Base-by-base conservation (phyloP, 2,113 vertebrate genomes). In the Corvus hawaiiensis region DNA sequence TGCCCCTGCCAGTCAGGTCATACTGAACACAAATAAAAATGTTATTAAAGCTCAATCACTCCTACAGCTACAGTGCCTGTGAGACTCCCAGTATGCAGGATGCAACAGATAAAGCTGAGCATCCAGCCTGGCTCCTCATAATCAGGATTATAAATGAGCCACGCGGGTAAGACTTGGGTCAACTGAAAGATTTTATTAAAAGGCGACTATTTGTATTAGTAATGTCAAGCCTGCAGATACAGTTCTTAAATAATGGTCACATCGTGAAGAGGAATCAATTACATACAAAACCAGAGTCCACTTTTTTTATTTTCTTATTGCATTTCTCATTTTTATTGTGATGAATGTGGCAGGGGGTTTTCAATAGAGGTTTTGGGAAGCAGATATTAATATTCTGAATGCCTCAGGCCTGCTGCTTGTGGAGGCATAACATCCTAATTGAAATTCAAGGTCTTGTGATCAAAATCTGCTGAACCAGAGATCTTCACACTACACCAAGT, bases 381-480 rank as follows among this genome's bases (percentile, higher is more conserved):
- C 33, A 62, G 82, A 52, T 88, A 75, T 88, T 77, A 80, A 86
- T 86, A 93, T 91, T 90, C 85, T 67, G 55, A 62, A 32, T 84
- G n/a, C 39, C 27, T 87, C 63, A 80, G 51, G 84, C 35, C 55
- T 77, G 59, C 9, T 1, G 7, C 51, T 86, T 66, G 20, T 74
- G 73, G 51, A 87, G 28, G 46, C 15, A 13, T 44, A 72, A 49
- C 33, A 52, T 44, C 21, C 37, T 84, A 86, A 90, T 51, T 86
- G 85, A 90, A 94, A 94, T 91, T 93, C 87, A 92, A 91, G 72
- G 62, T 72, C 73, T 92, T 68, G 23, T 78, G 80, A 77, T 58
- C 44, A 84, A 84, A 96, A 87, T 79, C 71, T 94, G 78, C 66
- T 96, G 84, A 89, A 90, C 20, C 33, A 85, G 46, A 24, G 74